Evolutionary conservation across 2,888 invertebrate species (phyloP).

Genomic region (Amiota mariae): DNA sequence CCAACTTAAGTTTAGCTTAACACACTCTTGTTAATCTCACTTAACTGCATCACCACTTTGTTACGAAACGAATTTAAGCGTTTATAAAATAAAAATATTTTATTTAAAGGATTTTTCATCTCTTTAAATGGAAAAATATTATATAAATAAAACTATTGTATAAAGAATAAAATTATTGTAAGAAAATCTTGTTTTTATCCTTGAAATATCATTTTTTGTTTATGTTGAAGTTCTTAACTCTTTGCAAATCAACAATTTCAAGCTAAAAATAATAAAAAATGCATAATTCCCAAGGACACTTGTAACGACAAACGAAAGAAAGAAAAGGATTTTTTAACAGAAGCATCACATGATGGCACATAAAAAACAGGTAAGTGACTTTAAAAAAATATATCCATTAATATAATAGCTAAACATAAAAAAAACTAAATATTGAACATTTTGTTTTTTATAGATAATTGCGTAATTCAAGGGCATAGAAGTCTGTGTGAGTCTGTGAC

Average conservation of each 20-base stretch:
- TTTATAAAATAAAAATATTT: not conserved
- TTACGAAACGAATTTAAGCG: not conserved
- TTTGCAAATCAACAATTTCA: too few relatives aligned
- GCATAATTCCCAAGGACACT: not conserved
- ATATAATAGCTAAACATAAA: slow-evolving; percentile 15
- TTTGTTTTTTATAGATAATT: not conserved
- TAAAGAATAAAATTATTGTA: too few relatives aligned
- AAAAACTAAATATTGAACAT: not conserved
- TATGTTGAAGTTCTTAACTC: too few relatives aligned
- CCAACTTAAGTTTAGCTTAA: too few relatives aligned
- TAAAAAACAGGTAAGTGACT: not conserved
- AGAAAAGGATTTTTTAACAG: not conserved
- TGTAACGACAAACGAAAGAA: not conserved
- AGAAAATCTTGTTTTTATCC: too few relatives aligned
- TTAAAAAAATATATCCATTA: not conserved
- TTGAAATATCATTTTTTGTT: too few relatives aligned
- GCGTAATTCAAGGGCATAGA: slow-evolving; percentile 18
- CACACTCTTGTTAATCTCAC: slow-evolving; percentile 45
- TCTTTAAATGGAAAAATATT: too few relatives aligned
- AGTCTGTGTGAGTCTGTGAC: not conserved
- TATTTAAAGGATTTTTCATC: not conserved
- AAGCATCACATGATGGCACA: not conserved
- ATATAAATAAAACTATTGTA: too few relatives aligned
- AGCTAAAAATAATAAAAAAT: not conserved
- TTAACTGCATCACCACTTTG: slow-evolving; percentile 57